Conservation (phyloP, 2,797 vertebrate species). For the Avahi laniger region DNA sequence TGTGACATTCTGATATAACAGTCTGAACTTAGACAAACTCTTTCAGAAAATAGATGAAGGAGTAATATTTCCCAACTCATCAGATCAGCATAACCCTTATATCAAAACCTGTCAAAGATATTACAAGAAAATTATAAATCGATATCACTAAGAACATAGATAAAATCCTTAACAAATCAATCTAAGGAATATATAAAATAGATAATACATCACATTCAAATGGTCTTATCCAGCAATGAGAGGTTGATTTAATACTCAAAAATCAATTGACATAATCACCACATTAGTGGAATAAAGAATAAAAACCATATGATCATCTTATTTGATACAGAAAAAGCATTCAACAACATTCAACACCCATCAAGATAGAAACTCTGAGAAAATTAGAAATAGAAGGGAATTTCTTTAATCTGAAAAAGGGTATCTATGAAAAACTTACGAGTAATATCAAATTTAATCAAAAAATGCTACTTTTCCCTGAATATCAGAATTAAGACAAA, state of each 20-base stretch:
- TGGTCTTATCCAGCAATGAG: not conserved
- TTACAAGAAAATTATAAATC: not conserved
- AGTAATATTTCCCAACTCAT: not conserved
- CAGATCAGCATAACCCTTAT: not conserved
- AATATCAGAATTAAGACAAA: not conserved
- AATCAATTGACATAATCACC: not conserved
- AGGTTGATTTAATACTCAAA: not conserved
- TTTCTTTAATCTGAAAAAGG: not conserved
- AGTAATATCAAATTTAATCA: not conserved
- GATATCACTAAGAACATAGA: not conserved
- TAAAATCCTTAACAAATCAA: not conserved
- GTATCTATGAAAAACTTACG: not conserved
- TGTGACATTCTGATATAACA: not conserved
- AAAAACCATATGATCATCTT: not conserved
- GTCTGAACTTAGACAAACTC: not conserved
- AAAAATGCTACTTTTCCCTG: not conserved
- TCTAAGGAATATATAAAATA: not conserved
- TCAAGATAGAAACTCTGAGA: not conserved
- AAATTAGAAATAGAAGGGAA: not conserved
- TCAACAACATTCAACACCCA: not conserved
- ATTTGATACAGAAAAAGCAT: not conserved
- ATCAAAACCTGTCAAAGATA: not conserved
- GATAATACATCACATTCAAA: not conserved
- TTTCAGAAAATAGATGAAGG: not conserved
- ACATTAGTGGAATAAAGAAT: not conserved